Percentiles rank a stretch among this genome's conserved stretches.
These are phyloP conservation scores for Pagetopsis macropterus DNA, from an alignment of 2,797 vertebrate genomes.

Conservation along the genomic window DNA sequence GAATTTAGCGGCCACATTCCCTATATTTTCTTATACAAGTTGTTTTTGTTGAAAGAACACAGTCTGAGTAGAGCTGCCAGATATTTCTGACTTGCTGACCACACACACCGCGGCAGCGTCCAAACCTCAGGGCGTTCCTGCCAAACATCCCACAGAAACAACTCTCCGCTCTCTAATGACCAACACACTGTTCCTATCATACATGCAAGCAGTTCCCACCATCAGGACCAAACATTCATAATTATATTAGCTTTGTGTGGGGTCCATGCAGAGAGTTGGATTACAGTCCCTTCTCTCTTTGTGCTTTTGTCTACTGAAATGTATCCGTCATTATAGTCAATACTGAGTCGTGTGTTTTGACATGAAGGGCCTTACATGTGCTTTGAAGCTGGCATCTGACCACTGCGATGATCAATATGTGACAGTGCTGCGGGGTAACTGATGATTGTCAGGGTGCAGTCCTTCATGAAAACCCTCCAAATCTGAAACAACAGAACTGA, in stretches of 20 bases:
- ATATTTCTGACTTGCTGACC: constrained; percentile 73
- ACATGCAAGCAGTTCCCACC: constrained; percentile 59
- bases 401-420: constrained; percentile 71
- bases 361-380: constrained; percentile 31
- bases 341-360: constrained; percentile 39
- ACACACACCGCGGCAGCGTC: constrained; percentile 46
- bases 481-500: constrained; percentile 63
- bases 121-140: constrained; percentile 62
- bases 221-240: constrained; percentile 39
- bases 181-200: constrained; percentile 56
- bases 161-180: constrained; percentile 56
- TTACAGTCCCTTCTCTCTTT: constrained; percentile 17
- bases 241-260: constrained; percentile 44
- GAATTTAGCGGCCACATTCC: constrained; percentile 34
- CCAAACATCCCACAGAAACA: constrained; percentile 65
- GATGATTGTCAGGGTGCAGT: constrained; percentile 64
- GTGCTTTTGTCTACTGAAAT: constrained; percentile 23
- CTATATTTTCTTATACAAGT: constrained; percentile 30
- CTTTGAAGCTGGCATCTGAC: constrained; percentile 59
- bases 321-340: constrained; percentile 25
- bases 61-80: constrained; percentile 55
- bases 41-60: constrained; percentile 65
- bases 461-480: constrained; percentile 68
- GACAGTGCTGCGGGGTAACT: constrained; percentile 62
- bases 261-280: constrained; percentile 29